Base-by-base conservation (phyloP, 2,797 vertebrate species). In the Bradypodion pumilum region DNA sequence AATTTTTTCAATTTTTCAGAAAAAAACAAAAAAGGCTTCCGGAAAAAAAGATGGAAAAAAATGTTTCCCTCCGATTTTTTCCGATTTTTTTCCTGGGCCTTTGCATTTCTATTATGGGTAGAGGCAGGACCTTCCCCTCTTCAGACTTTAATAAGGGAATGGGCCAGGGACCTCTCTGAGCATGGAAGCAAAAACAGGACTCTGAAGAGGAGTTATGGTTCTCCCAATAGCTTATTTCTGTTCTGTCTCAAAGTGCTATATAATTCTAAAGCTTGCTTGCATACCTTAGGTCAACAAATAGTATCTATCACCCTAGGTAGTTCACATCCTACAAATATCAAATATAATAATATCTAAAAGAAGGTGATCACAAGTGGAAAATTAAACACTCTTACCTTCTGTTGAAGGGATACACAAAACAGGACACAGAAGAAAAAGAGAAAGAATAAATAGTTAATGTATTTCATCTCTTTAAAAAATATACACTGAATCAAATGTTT, bases 301-400 rank as follows among this genome's bases (percentile, higher is more conserved):
- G 9, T 29, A 46, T 7, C 19, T 21, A 52, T 42, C 21, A 40
- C 0, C 37, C 69, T 16, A 35, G 6, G 19, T 12, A 7, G 60
- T 60, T 35, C 35, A 42, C 46, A 80, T 63, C 23, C 63, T 37
- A 78, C 7, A 63, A 60, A 35, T 23, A 40, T 44, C 29, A 27
- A 52, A 32, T 5, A 40, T 42, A 35, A 35, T 5, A 9, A 75
- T 40, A 29, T 65, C 3, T 46, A 10, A 60, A 15, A 35, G 3
- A 78, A 60, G 16, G 37, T 78, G 12, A 60, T 15, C 29, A 78
- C 19, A 32, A 15, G 60, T 12, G 16, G 37, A 32, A 56, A 62
- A 52, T 81, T 0, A 0, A 56, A 75, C 0, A 5, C 0, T 25
- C 90, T 90, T 90, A 94, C 94, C 93, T 95, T 95, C 94, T 95